Base-by-base conservation (phyloP, 1,140 invertebrate species). In the Camponotus pennsylvanicus region DNA sequence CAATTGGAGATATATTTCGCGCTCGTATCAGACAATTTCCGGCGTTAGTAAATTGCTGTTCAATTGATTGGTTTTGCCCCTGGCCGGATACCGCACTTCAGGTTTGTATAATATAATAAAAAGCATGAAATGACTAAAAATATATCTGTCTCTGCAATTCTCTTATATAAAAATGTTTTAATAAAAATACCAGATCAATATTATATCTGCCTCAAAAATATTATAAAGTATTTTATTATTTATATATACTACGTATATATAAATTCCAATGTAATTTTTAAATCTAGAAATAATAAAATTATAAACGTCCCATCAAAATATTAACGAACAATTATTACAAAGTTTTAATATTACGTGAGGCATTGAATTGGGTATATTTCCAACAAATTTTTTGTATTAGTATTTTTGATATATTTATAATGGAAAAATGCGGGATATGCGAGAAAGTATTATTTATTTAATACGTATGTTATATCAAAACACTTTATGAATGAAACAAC, bases 41-140 rank as follows among this genome's bases (percentile, higher is more conserved):
- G 0, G 97, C 97, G 0, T 93, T 98, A 49, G 96, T 97, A 18
- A 97, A 97, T 91, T 97, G 97, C 88, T 97, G 97, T 91, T 97
- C 97, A 0, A 97, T 98, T 84, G 97, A 98, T 93, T 97, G 97
- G 97, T 97, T 97, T 92, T 96, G 95, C 89, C 95, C 96, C 13
- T 97, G 97, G 97, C 97, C 97, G 3, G 95, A 96, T 59, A 95
- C 96, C 71, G 97, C 97, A 8, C 92, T 97, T 57, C 94, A 95
- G 93, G 96, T 96, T 89, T 9, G 82, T 89, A 77, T 32, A 49
- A 80, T 15, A 70, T 9, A 6, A 27, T 52, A 55, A 57, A 70
- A 42, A 80, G 42, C 42, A 8, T 66, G 6, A 40, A 34, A 37
- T 45, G 32, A 66, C 11, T 45, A 66, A 66, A 78, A 66, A 78